phyloP scores from a whole-genome alignment of 1,140 invertebrate genomes.

The Delia radicum region DNA sequence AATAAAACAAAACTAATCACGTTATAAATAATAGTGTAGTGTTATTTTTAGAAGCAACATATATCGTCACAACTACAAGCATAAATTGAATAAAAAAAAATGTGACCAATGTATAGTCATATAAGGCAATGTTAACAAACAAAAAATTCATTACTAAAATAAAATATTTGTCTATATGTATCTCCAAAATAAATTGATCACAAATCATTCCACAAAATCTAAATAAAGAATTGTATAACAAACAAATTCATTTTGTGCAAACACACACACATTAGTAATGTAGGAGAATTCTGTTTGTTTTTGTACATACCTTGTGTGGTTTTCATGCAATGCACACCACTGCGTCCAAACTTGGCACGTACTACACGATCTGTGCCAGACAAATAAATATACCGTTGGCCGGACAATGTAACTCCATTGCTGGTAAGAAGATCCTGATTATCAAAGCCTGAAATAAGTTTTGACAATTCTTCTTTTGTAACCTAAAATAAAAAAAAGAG shows the following conservation, averaged over 20 bases:
- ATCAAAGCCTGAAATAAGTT: conserved; percentile 83
- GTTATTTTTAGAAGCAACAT: not conserved
- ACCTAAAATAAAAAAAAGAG: conserved; percentile 61
- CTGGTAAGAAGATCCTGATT: conserved; percentile 82
- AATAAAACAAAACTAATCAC: conserved; percentile 7
- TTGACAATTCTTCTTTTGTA: conserved; percentile 83
- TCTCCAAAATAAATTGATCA: no score
- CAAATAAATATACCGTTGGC: conserved; percentile 88
- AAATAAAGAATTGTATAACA: no score
- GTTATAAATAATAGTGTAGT: not conserved
- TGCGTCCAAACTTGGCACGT: conserved; percentile 86
- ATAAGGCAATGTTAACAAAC: not conserved
- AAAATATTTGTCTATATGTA: not conserved
- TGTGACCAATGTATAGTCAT: not conserved
- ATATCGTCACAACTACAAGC: not conserved
- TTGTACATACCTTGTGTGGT: conserved; percentile 75
- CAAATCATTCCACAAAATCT: no score
- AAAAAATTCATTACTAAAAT: not conserved
- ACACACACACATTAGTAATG: no score
- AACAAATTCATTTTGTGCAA: no score
- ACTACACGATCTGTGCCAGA: conserved; percentile 88
- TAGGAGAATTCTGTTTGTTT: no score
- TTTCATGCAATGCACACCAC: conserved; percentile 92
- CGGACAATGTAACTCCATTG: conserved; percentile 83
- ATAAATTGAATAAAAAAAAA: not conserved